Evolutionary conservation across 2,888 invertebrate species (phyloP).

Genomic region (Sphecodes monilicornis): DNA sequence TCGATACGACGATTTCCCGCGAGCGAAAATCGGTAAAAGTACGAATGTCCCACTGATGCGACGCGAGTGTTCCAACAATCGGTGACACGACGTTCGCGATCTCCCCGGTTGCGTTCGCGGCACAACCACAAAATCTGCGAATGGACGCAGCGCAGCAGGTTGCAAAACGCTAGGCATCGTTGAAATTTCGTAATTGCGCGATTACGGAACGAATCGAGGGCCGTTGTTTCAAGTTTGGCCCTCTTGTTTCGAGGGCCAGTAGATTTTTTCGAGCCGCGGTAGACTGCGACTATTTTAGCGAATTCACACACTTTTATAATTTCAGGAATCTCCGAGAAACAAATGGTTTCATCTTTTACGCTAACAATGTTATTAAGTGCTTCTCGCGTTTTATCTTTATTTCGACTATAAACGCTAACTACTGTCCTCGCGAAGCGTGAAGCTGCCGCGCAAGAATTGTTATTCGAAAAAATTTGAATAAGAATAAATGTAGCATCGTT

Average conservation of each 20-base stretch:
- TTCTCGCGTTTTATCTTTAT: neutral
- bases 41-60: neutral
- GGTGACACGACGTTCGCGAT: neutral
- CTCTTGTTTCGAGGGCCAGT: too few species aligned
- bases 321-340: neutral
- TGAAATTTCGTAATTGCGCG: slow-evolving; percentile 32
- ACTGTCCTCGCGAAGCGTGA: neutral
- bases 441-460: neutral
- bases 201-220: neutral
- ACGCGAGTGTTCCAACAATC: neutral
- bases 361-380: neutral
- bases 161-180: slow-evolving; percentile 24
- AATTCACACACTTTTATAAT: neutral
- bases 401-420: neutral
- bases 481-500: neutral
- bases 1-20: slow-evolving; percentile 21
- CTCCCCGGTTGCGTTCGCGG: neutral
- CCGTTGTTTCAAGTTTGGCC: too few species aligned
- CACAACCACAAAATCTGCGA: neutral
- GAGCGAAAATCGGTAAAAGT: neutral
- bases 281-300: neutral
- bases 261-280: too few species aligned
- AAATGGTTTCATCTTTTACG: neutral
- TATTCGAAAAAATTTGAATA: neutral
- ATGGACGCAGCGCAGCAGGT: neutral